Conservation (phyloP, 2,888 invertebrate species). For the Gerris lacustris region DNA sequence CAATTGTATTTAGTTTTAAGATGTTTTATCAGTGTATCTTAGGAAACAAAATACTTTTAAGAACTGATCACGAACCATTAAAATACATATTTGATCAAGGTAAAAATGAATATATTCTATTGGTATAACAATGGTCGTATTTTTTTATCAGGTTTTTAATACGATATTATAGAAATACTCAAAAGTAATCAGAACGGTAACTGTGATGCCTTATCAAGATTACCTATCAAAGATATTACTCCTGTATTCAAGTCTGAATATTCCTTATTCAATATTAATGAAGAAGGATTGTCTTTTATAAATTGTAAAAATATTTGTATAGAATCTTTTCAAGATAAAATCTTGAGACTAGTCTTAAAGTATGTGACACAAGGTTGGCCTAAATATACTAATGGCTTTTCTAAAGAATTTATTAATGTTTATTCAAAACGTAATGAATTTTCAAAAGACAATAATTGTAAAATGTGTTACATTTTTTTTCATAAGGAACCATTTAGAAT, state of each 20-base stretch:
- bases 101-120: constrained; percentile 4
- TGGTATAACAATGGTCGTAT: constrained; percentile 9
- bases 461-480: background rate
- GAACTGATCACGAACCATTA: constrained; percentile 12
- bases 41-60: constrained; percentile 3
- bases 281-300: background rate
- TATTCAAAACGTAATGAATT: background rate
- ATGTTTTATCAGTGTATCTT: background rate
- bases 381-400: background rate
- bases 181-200: constrained; percentile 1
- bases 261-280: background rate
- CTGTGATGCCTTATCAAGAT: constrained; percentile 10
- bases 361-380: background rate
- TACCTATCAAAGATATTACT: background rate
- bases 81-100: constrained; percentile 7
- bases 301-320: background rate
- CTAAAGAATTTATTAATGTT: background rate
- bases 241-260: constrained; percentile 1
- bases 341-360: background rate
- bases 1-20: constrained; percentile 8
- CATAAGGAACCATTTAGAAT: background rate
- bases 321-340: background rate
- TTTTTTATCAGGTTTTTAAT: constrained; percentile 11
- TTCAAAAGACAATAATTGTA: background rate
- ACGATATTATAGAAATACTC: constrained; percentile 9